These are phyloP conservation scores for Colaptes auratus DNA, from an alignment of 2,113 vertebrate species.

Conservation along the genomic window DNA sequence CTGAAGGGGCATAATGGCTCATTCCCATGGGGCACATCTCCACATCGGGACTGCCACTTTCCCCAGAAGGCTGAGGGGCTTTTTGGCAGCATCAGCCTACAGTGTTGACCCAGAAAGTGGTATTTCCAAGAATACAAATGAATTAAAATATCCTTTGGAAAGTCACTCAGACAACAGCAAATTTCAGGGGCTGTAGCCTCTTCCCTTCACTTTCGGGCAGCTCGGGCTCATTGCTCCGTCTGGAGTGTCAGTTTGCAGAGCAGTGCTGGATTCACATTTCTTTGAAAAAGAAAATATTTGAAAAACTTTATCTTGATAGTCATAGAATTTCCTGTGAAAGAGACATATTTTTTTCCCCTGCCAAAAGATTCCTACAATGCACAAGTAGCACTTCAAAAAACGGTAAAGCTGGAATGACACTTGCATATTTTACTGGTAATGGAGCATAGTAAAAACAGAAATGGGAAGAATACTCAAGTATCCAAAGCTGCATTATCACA, in stretches of 20 bases:
- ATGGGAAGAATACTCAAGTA: slow-evolving; percentile 36
- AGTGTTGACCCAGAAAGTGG: background rate
- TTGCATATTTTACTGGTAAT: slow-evolving; percentile 59
- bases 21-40: background rate
- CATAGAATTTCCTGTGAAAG: slow-evolving; percentile 62
- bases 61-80: background rate
- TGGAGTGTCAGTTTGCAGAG: slow-evolving; percentile 16
- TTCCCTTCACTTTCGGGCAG: background rate
- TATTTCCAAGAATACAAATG: slow-evolving; percentile 5
- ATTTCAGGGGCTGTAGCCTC: background rate
- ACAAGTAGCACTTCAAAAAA: slow-evolving; percentile 55
- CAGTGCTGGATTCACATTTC: slow-evolving; percentile 9
- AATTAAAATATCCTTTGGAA: slow-evolving; percentile 23
- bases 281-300: slow-evolving; percentile 42
- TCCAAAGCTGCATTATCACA: slow-evolving; percentile 28
- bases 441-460: slow-evolving; percentile 53
- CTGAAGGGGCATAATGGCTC: background rate
- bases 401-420: slow-evolving; percentile 42
- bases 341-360: slow-evolving; percentile 30
- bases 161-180: background rate
- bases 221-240: slow-evolving; percentile 8
- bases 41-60: background rate
- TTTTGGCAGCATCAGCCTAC: background rate
- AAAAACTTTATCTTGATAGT: slow-evolving; percentile 61
- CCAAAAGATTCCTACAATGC: slow-evolving; percentile 61